Base-by-base conservation (phyloP, 1,140 invertebrate species). In the Calephelis virginiensis region DNA sequence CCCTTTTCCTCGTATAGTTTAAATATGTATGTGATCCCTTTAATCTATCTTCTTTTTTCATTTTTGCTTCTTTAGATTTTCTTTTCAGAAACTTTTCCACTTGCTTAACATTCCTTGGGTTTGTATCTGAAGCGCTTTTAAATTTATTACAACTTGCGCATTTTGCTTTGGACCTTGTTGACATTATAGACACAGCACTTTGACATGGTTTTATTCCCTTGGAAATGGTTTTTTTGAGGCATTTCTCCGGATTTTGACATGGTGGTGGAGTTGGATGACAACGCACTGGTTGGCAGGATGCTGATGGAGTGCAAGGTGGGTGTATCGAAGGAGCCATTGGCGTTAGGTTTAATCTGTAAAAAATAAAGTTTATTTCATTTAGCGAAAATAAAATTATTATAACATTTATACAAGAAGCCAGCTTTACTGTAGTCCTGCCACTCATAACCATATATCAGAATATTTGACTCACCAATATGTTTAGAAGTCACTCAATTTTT, bases 141-240 rank as follows among this genome's bases (percentile, higher is more conserved):
- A 68, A 80, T 73, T 81, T 88, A 13, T 80, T 79, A 53, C 86
- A 87, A 38, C 70, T 81, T 7, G 69, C 63, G 60, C 85, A 89
- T 70, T 63, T 71, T 14, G 76, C 38, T 70, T 77, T 87, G 0
- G 86, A 83, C 64, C 75, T 77, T 12, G 83, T 85, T 6, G 78
- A 63, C 81, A 90, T 82, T 10, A 90, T 90, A 13, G 87, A 90
- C 4, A 79, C 76, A 1, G 87, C 87, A 56, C 87, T 90, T 14
- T 47, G 78, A 64, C 87, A 90, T n/a, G 82, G 87, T 56, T 63
- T 76, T 68, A 82, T 68, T 4, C 79, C 78, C 66, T 83, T 86
- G n/a, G 78, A 80, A 13, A 61, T 82, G 0, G 85, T 83, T 70
- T 70, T 86, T 63, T 67, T 82, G 6, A 90, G 67, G 68, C 87